These are phyloP conservation scores for Momotus momota DNA, from an alignment of 2,797 vertebrate genomes.

Conservation along the genomic window DNA sequence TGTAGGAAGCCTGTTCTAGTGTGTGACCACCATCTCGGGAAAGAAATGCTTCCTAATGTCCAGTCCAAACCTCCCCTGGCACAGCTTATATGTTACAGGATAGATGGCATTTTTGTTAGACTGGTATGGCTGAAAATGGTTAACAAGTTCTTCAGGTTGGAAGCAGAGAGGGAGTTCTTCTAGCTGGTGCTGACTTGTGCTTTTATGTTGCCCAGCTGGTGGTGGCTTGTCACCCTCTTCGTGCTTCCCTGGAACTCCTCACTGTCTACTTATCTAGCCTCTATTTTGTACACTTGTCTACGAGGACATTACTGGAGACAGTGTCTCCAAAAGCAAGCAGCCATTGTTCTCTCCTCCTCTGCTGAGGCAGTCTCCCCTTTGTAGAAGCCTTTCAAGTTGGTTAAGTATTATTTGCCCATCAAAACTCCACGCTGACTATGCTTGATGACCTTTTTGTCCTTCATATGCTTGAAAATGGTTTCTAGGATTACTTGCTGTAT, in stretches of 20 bases:
- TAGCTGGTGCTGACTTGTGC: neutral
- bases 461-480: neutral
- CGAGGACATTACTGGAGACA: neutral
- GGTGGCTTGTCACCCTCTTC: neutral
- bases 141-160: neutral
- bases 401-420: neutral
- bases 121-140: neutral
- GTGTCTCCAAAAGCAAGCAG: neutral
- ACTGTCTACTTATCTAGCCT: neutral
- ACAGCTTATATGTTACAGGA: neutral
- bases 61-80: neutral
- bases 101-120: neutral
- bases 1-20: neutral
- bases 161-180: neutral
- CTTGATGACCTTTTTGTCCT: neutral
- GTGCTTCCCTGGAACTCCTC: neutral
- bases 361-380: neutral
- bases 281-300: neutral
- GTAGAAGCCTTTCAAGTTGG: neutral
- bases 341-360: neutral
- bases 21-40: neutral
- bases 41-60: neutral
- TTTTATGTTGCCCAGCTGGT: neutral
- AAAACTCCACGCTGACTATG: neutral
- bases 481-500: neutral